Evolutionary conservation across 2,113 vertebrate species (phyloP).

Genomic region (Hassar affinis): DNA sequence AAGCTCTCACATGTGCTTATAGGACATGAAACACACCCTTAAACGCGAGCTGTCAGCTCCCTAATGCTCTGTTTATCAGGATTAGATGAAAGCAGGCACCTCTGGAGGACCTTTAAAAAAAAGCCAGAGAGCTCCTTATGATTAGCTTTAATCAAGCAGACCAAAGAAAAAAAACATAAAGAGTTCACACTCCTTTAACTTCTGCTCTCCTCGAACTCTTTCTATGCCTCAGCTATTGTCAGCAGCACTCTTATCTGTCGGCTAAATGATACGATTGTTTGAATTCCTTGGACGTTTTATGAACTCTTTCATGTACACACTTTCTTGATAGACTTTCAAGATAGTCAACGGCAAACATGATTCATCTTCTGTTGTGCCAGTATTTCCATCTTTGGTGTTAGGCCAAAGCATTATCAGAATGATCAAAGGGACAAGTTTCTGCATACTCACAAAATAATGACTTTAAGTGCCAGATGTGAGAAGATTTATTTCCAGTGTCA

Average conservation of each 20-base stretch:
- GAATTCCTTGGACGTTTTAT: conserved; percentile 21
- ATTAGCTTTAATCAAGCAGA: conserved; percentile 51
- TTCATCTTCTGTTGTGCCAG: conserved; percentile 21
- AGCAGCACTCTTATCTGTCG: conserved; percentile 32
- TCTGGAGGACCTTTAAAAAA: conserved; percentile 41
- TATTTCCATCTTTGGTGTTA: conserved; percentile 16
- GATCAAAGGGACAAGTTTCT: conserved; percentile 58
- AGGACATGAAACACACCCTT: conserved; percentile 31
- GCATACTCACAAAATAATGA: background rate
- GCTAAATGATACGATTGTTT: conserved; percentile 25
- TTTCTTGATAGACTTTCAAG: conserved; percentile 33
- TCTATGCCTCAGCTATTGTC: conserved; percentile 5
- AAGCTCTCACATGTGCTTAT: conserved; percentile 23
- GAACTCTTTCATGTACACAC: conserved; percentile 42
- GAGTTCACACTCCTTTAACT: conserved; percentile 38
- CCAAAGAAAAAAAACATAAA: conserved; percentile 39
- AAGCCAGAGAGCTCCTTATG: conserved; percentile 31
- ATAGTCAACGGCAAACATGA: background rate
- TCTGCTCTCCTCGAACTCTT: conserved; percentile 28
- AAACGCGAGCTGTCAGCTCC: conserved; percentile 27
- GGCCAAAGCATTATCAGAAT: conserved; percentile 25
- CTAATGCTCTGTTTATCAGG: conserved; percentile 40
- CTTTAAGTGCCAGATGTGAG: conserved; percentile 48
- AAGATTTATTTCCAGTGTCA: conserved; percentile 45
- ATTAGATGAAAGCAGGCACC: conserved; percentile 53